phyloP scores from a whole-genome alignment of 2,888 invertebrate species.

The Drosophila pegasa region DNA sequence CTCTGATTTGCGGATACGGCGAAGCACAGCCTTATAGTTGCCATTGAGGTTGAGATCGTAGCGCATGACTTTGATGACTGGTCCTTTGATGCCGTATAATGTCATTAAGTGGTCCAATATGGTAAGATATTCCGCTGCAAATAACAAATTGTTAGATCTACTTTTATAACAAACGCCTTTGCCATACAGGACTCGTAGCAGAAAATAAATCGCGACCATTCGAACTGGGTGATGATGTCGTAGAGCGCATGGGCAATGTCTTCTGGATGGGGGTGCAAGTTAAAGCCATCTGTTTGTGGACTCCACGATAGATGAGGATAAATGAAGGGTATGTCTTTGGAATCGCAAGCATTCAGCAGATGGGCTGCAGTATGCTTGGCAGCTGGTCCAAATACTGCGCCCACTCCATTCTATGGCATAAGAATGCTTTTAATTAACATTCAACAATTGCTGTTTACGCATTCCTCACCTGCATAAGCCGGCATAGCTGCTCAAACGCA shows the following conservation, averaged over 20 bases:
- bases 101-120: conserved; percentile 90
- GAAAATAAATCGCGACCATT: conserved; percentile 94
- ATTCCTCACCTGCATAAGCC: conserved; percentile 85
- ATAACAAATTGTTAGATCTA: background rate
- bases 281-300: conserved; percentile 86
- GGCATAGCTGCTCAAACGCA: conserved; percentile 86
- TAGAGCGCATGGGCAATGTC: conserved; percentile 88
- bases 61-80: conserved; percentile 87
- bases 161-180: too few species aligned
- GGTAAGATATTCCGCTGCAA: conserved; percentile 86
- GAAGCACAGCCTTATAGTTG: conserved; percentile 88
- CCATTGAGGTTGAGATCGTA: conserved; percentile 88
- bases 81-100: conserved; percentile 87
- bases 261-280: conserved; percentile 90
- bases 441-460: background rate
- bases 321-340: conserved; percentile 93
- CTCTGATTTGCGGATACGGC: conserved; percentile 89
- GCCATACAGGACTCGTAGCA: conserved; percentile 85
- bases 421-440: background rate
- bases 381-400: conserved; percentile 93
- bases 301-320: conserved; percentile 89
- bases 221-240: conserved; percentile 89
- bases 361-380: conserved; percentile 89
- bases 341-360: conserved; percentile 92
- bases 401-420: conserved; percentile 87